These are phyloP conservation scores for Tipula confusa DNA, from an alignment of 2,888 invertebrate species.

Conservation along the genomic window DNA sequence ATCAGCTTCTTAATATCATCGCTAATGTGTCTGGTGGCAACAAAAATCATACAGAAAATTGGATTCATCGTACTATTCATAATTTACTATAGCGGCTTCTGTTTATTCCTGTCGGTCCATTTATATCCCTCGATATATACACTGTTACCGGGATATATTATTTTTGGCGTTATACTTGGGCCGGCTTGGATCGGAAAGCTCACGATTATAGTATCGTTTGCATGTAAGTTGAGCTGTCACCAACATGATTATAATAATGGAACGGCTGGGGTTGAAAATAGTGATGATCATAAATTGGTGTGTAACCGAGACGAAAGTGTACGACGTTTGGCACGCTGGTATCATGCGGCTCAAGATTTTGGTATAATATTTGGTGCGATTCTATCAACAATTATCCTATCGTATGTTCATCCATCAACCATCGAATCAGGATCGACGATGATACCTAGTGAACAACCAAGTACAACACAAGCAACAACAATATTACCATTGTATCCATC, in stretches of 20 bases:
- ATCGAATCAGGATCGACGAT: too few species aligned
- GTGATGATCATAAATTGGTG: slow-evolving; percentile 48
- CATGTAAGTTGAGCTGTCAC: slow-evolving; percentile 46
- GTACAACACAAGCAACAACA: not conserved
- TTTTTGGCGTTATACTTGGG: slow-evolving; percentile 58
- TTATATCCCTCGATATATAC: slow-evolving; percentile 54
- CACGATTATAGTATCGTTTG: slow-evolving; percentile 46
- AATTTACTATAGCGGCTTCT: slow-evolving; percentile 54
- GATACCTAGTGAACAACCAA: not conserved
- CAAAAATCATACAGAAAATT: slow-evolving; percentile 53
- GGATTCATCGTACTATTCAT: slow-evolving; percentile 53
- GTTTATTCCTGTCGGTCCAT: slow-evolving; percentile 59
- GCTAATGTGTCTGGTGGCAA: slow-evolving; percentile 53
- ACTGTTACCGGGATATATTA: slow-evolving; percentile 53
- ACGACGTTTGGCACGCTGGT: slow-evolving; percentile 53
- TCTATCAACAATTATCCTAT: slow-evolving; percentile 51
- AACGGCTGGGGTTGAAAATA: slow-evolving; percentile 38
- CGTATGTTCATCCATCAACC: slow-evolving; percentile 38
- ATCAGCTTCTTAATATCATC: slow-evolving; percentile 60
- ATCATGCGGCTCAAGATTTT: slow-evolving; percentile 56
- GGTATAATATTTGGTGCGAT: slow-evolving; percentile 56
- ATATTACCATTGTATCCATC: not conserved
- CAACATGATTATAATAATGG: slow-evolving; percentile 44
- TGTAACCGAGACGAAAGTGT: slow-evolving; percentile 50
- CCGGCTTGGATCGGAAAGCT: slow-evolving; percentile 46